Evolutionary conservation across 2,888 invertebrate genomes (phyloP).

Genomic region (Dorcus parallelipipedus): DNA sequence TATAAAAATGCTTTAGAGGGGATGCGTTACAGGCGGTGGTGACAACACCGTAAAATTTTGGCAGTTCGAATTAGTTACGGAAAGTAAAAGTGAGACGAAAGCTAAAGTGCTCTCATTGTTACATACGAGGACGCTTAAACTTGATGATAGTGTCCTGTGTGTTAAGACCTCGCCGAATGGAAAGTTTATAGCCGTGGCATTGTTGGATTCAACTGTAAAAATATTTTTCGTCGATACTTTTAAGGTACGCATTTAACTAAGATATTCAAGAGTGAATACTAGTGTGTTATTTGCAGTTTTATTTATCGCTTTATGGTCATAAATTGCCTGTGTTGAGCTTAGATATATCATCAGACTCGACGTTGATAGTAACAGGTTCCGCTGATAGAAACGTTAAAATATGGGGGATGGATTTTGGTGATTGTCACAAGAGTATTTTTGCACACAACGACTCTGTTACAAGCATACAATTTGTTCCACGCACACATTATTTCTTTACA

Average conservation of each 20-base stretch:
- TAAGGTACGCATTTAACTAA: slow-evolving; percentile 60
- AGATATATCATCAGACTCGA: slow-evolving; percentile 88
- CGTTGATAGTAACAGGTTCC: slow-evolving; percentile 88
- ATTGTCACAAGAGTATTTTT: slow-evolving; percentile 92
- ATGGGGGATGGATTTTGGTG: slow-evolving; percentile 99
- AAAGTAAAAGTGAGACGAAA: slow-evolving; percentile 60
- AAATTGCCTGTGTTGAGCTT: slow-evolving; percentile 89
- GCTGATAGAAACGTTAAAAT: slow-evolving; percentile 94
- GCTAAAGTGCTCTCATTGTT: slow-evolving; percentile 71
- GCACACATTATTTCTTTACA: slow-evolving; percentile 91
- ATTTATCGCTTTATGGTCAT: slow-evolving; percentile 92
- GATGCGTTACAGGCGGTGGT: slow-evolving; percentile 80
- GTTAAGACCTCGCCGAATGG: slow-evolving; percentile 81
- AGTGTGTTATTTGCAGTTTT: slow-evolving; percentile 63
- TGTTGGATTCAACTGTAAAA: slow-evolving; percentile 92
- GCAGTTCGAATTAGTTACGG: slow-evolving; percentile 83
- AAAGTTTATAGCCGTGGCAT: slow-evolving; percentile 82
- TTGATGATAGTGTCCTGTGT: slow-evolving; percentile 84
- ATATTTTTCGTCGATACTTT: slow-evolving; percentile 92
- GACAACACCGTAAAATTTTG: slow-evolving; percentile 92
- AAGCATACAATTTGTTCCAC: slow-evolving; percentile 81
- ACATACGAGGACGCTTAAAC: slow-evolving; percentile 76
- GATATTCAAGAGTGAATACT: slow-evolving; percentile 6
- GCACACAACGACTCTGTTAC: slow-evolving; percentile 96
- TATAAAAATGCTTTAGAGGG: slow-evolving; percentile 54